Base-by-base conservation (phyloP, 2,113 vertebrate species). In the Microtus montanus region DNA sequence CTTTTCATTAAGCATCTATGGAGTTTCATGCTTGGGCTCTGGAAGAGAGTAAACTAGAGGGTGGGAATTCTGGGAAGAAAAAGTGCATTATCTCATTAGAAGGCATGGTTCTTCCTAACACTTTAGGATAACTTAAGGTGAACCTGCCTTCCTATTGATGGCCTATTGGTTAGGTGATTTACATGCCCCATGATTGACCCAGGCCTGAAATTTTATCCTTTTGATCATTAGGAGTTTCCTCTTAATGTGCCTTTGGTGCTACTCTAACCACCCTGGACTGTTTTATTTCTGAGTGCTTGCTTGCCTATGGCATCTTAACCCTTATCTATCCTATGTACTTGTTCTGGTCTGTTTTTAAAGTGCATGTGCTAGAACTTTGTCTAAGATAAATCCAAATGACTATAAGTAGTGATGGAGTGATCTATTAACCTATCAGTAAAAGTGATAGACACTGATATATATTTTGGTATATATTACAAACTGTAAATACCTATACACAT, bases 331-430 rank as follows among this genome's bases (percentile, higher is more conserved):
- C 38, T 82, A 92, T 77, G 84, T 74, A 79, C 30, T 88, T 49
- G 64, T 66, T 75, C 19, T 86, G 85, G 77, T 73, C 64, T 92
- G 61, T 77, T 87, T 95, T 95, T 66, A 92, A 82, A 52, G 30
- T 78, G 28, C 24, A 14, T 64, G 11, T 88, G 33, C 44, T 79
- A 83, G 70, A 77, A 83, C 75, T 90, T 95, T 88, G 41, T 74
- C 52, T 82, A 63, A 96, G 75, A 52, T 85, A 89, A 96, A 85
- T 74, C 2, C 33, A 91, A 93, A 92, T 52, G 7, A 35, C 24
- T 47, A 3, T 94, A 78, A 91, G 75, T 75, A 92, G 80, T 90
- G 47, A 89, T 82, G 54, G 54, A 61, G 14, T 63, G 10, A 63
- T 63, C 58, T 63, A 71, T 11, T 83, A 89, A 77, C 47, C 9